Percentiles rank a stretch among this genome's conserved stretches.
phyloP scores from a whole-genome alignment of 2,113 vertebrate species.

The Nanger granti region DNA sequence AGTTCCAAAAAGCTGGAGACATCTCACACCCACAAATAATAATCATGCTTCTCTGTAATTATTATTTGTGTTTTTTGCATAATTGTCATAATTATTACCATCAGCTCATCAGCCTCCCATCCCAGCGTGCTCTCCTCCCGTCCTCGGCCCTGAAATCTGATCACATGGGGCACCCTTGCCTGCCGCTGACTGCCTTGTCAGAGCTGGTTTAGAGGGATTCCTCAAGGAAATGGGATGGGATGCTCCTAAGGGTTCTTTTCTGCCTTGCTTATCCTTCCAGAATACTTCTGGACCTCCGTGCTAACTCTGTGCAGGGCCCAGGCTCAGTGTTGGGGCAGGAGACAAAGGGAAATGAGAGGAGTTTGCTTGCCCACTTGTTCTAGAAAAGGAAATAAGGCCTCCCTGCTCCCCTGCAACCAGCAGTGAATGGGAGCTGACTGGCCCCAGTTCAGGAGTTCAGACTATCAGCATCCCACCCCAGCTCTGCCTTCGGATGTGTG shows the following conservation, averaged over 20 bases:
- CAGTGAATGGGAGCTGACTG: accelerated
- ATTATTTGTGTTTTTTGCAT: conserved; percentile 73
- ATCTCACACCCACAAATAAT: conserved; percentile 65
- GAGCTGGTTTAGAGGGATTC: neutral
- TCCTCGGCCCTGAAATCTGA: conserved; percentile 44
- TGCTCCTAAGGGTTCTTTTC: neutral
- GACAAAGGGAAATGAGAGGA: neutral
- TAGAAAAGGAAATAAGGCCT: neutral
- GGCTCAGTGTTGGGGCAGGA: neutral
- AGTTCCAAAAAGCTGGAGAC: conserved; percentile 57
- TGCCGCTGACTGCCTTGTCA: neutral
- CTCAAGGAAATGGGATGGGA: neutral
- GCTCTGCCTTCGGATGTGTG: neutral
- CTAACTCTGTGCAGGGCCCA: neutral
- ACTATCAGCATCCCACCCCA: neutral
- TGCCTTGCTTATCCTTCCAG: neutral
- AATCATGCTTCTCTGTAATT: conserved; percentile 70
- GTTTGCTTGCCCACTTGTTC: accelerated
- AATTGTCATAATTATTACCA: conserved; percentile 76
- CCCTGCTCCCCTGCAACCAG: neutral
- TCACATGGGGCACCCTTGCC: conserved; percentile 17
- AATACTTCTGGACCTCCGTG: neutral
- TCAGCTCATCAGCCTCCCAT: conserved; percentile 67
- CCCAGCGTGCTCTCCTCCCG: conserved; percentile 32
- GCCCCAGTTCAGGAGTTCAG: neutral